Evolutionary conservation across 2,797 vertebrate genomes (phyloP).

Genomic region (Pseudocheirus occidentalis): DNA sequence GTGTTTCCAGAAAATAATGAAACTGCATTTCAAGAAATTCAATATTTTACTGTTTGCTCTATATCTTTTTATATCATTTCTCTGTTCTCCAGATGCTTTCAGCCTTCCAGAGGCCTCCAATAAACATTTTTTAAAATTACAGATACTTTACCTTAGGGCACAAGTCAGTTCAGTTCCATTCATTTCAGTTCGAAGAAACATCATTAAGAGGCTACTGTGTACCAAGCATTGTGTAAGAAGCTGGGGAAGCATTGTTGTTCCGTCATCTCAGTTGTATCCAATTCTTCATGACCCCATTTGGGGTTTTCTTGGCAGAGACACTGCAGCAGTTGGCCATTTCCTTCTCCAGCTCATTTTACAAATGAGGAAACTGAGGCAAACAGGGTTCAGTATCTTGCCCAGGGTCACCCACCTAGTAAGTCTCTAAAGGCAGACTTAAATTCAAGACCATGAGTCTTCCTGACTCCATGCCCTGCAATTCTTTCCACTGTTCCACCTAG

Average conservation of each 20-base stretch:
- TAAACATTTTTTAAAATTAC: background rate
- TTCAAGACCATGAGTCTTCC: too few species aligned
- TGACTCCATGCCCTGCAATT: too few species aligned
- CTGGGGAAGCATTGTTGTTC: background rate
- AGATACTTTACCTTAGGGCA: background rate
- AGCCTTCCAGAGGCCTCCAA: background rate
- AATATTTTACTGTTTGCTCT: background rate
- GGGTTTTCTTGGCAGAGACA: too few species aligned
- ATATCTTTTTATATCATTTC: background rate
- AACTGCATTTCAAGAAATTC: background rate
- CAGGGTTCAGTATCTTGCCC: too few species aligned
- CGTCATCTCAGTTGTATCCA: too few species aligned
- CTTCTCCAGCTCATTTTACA: too few species aligned
- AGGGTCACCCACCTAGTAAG: too few species aligned
- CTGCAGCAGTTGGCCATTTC: too few species aligned
- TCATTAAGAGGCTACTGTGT: background rate
- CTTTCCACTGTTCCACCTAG: too few species aligned
- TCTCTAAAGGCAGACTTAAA: too few species aligned
- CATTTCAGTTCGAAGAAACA: background rate
- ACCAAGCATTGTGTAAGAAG: background rate
- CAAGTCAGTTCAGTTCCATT: background rate
- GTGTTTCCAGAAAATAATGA: background rate
- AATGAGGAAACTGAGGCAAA: too few species aligned
- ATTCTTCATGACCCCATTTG: too few species aligned
- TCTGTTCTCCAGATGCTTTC: background rate